phyloP scores from a whole-genome alignment of 2,113 vertebrate species.

The Amblyopsis rosae region DNA sequence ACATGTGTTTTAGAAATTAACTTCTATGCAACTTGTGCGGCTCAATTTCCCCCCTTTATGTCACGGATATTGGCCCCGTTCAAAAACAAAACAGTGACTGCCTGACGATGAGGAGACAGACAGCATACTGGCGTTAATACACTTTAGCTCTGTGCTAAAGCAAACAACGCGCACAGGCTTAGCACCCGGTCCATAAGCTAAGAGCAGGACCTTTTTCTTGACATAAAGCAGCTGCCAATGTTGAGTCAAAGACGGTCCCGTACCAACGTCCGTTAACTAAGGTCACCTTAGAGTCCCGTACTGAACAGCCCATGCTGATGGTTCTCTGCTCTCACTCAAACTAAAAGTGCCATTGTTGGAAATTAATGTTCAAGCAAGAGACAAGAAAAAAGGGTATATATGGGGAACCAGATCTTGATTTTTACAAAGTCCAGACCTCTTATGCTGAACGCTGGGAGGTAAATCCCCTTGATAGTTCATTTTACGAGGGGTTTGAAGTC shows the following conservation, averaged over 20 bases:
- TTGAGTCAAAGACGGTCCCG: conserved; percentile 11
- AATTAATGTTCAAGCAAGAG: conserved; percentile 61
- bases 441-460: conserved; percentile 57
- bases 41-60: conserved; percentile 31
- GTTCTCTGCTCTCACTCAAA: conserved; percentile 62
- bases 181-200: conserved; percentile 1
- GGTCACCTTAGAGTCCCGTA: conserved; percentile 33
- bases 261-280: conserved; percentile 34
- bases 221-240: conserved; percentile 25
- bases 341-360: conserved; percentile 66
- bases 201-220: conserved; percentile 27
- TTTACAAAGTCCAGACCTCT: conserved; percentile 77
- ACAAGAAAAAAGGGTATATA: conserved; percentile 20
- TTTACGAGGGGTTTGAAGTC: conserved; percentile 72
- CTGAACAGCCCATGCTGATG: conserved; percentile 18
- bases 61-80: conserved; percentile 1
- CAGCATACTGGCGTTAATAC: conserved; percentile 16
- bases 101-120: conserved; percentile 27
- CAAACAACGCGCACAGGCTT: conserved; percentile 16
- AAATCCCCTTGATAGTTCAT: conserved; percentile 75
- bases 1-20: conserved; percentile 65
- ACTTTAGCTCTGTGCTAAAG: conserved; percentile 6
- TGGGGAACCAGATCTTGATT: conserved; percentile 56
- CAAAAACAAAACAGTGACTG: conserved; percentile 19
- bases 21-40: conserved; percentile 24